phyloP scores from a whole-genome alignment of 2,797 vertebrate genomes.

The Alectoris magna region DNA sequence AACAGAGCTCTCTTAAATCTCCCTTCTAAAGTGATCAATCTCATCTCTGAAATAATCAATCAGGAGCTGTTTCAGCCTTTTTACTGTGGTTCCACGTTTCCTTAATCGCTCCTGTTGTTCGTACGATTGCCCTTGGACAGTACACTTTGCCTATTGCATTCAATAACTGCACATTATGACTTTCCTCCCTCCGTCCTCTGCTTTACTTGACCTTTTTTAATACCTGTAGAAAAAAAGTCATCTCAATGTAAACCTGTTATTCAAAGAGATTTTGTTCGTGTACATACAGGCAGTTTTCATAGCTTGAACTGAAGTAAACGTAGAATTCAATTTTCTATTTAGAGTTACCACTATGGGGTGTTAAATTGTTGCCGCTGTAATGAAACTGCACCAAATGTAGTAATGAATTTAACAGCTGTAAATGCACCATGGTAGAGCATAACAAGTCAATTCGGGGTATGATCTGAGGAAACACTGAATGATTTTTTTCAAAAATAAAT shows the following conservation, averaged over 20 bases:
- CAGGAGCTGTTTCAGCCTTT: not conserved
- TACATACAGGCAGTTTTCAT: not conserved
- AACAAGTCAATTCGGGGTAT: constrained; percentile 38
- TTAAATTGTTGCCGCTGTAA: constrained; percentile 58
- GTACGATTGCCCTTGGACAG: not conserved
- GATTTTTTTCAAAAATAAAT: not conserved
- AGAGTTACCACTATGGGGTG: constrained; percentile 35
- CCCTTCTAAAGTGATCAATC: not conserved
- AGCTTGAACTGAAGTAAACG: constrained; percentile 41
- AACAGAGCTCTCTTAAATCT: not conserved
- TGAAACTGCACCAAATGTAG: constrained; percentile 15
- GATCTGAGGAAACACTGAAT: constrained; percentile 14
- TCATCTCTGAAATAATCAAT: not conserved
- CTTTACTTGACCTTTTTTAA: not conserved
- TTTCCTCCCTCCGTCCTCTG: not conserved
- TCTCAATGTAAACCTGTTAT: not conserved
- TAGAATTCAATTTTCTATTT: constrained; percentile 63
- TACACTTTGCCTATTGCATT: not conserved
- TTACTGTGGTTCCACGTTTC: not conserved
- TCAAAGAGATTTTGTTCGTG: not conserved
- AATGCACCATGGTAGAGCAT: not conserved
- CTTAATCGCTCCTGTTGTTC: not conserved
- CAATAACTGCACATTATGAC: not conserved
- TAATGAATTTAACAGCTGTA: constrained; percentile 56
- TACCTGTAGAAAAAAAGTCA: not conserved